Evolutionary conservation across 2,113 vertebrate genomes (phyloP), one percentile per base, ranked within the genome.

Genomic region (Lipotes vexillifer): DNA sequence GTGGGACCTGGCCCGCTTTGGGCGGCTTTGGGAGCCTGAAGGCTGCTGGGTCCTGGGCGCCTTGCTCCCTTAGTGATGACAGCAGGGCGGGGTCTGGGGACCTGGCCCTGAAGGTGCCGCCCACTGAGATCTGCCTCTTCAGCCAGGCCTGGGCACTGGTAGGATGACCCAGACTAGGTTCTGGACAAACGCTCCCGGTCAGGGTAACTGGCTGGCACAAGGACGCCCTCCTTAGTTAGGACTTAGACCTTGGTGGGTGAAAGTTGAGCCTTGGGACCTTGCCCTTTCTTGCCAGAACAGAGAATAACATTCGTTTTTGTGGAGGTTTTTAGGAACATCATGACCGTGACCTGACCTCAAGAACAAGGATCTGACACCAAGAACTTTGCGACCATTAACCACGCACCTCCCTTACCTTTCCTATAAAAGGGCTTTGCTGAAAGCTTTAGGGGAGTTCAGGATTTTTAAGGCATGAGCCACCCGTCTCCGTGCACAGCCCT

Each of bases 171-270:
- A 77, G 44, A 31, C 44, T 21, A 18, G 29, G 29, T 20, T 29
- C 46, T 29, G 29, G 74, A 49, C 1, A 5, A 33, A 49, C 0
- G 0, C 15, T 46, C 44, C 15, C 3, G 15, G 74, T 17, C 44
- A 77, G 44, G 29, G 44, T 49, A 6, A 52, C 74, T 33, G 29
- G 44, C 44, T 33, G 29, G 33, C 31, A 29, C 74, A 21, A 17
- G 74, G 46, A 77, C 31, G 8, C 44, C 31, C 74, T 49, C 74
- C 29, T 77, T 20, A 49, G 74, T 44, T 31, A 33, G 74, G 74
- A 17, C 0, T 5, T 49, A 17, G 44, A 77, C 44, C 44, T 33
- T 44, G 20, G 74, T 20, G 52, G 18, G 55, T 21, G 20, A 57
- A 57, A 57, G 7, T 57, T 21, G 31, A 77, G 74, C 29, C 74